Conservation (phyloP, 2,888 invertebrate species). For the Blomia tropicalis region DNA sequence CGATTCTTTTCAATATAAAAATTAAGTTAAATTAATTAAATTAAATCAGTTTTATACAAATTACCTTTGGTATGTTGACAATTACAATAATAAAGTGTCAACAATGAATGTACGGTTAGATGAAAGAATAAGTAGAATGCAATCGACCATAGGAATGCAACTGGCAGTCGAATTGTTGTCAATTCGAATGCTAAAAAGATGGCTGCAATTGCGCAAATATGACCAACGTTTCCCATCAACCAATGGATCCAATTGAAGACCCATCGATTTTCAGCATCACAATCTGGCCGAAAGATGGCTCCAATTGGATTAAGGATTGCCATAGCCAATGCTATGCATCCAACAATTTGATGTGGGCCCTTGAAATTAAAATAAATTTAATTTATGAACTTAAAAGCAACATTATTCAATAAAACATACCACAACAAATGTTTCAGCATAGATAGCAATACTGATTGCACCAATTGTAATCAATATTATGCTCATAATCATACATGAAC, state of each 20-base stretch:
- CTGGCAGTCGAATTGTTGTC: conserved; percentile 41
- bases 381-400: no score
- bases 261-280: conserved; percentile 58
- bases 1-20: conserved; percentile 2
- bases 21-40: background rate
- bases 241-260: conserved; percentile 85
- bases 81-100: conserved; percentile 17
- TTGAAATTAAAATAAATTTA: no score
- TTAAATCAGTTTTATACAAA: background rate
- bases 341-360: conserved; percentile 23
- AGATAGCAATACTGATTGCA: conserved; percentile 63
- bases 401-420: conserved; percentile 26
- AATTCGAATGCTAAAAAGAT: conserved; percentile 52
- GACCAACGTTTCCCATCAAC: conserved; percentile 68
- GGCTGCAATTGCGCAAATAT: conserved; percentile 50
- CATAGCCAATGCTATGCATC: conserved; percentile 9
- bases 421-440: conserved; percentile 42
- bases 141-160: conserved; percentile 18
- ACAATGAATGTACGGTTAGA: conserved; percentile 11
- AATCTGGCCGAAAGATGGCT: conserved; percentile 69
- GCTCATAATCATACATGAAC: conserved; percentile 63
- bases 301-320: conserved; percentile 64
- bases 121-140: conserved; percentile 21
- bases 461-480: conserved; percentile 61
- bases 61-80: conserved; percentile 18